Evolutionary conservation across 2,113 vertebrate genomes (phyloP), one percentile per base, ranked within the genome.

Genomic region (Vombatus ursinus): DNA sequence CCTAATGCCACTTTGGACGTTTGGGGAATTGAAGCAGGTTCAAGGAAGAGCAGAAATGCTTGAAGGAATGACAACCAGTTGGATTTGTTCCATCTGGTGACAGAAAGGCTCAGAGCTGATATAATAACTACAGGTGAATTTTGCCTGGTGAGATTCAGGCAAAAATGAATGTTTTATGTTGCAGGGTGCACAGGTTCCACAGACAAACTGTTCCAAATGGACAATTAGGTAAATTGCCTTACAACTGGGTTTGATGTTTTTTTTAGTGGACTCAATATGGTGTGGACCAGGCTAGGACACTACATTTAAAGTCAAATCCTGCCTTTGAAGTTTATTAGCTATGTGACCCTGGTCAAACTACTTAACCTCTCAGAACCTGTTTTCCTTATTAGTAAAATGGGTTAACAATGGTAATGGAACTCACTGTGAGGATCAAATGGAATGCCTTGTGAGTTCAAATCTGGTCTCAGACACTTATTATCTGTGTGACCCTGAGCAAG

Each of bases 1-100:
- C 91, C 93, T 95, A 94, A 92, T 50, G 95, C 44, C 93, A 49
- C 14, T 96, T 94, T 47, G 89, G 68, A 44, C 77, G 48, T 49
- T 49, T 49, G 48, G 25, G 50, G 94, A 92, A 68, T 24, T 28
- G n/a, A 90, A 31, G 37, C 19, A 37, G 95, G 92, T 92, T 24
- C 89, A 96, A 89, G 94, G 84, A 91, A 93, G 48, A 6, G 11
- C 92, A 47, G 52, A 57, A 37, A 84, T 94, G 89, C n/a, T 61
- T 57, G 19, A 84, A 92, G 16, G 92, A n/a, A 25, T 31, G 47
- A 94, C 89, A 61, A 19, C 52, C 31, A 54, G 91, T 50, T 0
- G 0, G 8, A 52, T 49, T 25, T 93, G 12, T 47, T 48, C 14
- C 44, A 48, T 94, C 93, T 52, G 68, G 68, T 37, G 51, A 90